These are phyloP conservation scores for Rhyacichthys aspro DNA, from an alignment of 2,797 vertebrate genomes.

Conservation along the genomic window DNA sequence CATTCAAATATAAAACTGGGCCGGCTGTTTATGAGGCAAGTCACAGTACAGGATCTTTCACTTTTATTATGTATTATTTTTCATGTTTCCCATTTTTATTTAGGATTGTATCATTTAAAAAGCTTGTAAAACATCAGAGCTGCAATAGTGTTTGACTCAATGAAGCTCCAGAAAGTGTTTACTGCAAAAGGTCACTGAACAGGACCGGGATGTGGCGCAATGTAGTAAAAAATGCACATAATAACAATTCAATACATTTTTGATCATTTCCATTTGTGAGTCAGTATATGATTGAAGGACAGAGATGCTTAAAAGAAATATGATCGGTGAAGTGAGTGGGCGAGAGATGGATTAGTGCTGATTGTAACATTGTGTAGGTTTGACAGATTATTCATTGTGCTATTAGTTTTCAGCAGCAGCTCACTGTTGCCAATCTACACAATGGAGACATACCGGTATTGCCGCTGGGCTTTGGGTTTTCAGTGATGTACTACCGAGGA, in stretches of 20 bases:
- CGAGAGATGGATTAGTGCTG: slow-evolving; percentile 64
- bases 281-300: slow-evolving; percentile 54
- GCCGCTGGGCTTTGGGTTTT: slow-evolving; percentile 65
- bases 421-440: slow-evolving; percentile 72
- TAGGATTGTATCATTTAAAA: background rate
- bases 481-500: slow-evolving; percentile 65
- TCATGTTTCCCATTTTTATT: background rate
- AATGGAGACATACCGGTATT: slow-evolving; percentile 65
- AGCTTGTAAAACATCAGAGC: slow-evolving; percentile 7
- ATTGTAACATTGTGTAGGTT: slow-evolving; percentile 72
- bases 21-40: slow-evolving; percentile 1
- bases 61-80: slow-evolving; percentile 8
- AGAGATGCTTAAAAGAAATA: slow-evolving; percentile 40
- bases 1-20: slow-evolving; percentile 10
- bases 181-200: background rate
- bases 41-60: background rate
- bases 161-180: background rate
- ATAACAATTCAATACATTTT: background rate
- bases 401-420: slow-evolving; percentile 72
- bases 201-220: background rate
- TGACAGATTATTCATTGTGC: slow-evolving; percentile 74
- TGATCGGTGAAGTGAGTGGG: slow-evolving; percentile 20
- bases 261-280: background rate
- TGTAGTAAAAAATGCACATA: background rate
- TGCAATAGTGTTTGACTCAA: background rate